Evolutionary conservation across 2,888 invertebrate species (phyloP), one percentile per base, ranked within the genome.

Genomic region (Acronicta aceris): DNA sequence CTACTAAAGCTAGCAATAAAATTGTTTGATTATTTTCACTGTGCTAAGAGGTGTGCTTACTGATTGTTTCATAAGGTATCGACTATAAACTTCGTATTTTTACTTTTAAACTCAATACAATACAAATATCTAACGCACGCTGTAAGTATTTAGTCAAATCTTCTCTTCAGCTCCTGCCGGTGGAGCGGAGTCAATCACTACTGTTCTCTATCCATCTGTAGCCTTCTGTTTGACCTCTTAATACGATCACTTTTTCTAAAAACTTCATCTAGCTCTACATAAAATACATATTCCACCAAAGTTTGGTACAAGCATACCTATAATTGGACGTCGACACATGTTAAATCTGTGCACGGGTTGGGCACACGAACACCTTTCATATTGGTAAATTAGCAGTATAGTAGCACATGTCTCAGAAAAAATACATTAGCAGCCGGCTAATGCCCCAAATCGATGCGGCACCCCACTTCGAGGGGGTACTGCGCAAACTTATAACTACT

Each of bases 401-500:
- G 82, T 88, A 91, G 90, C 94, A 92, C 90, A 93, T 93, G 93
- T 87, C 88, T 81, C 72, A 85, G 86, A 92, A 93, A 94, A 93
- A 94, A 92, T 70, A 82, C 88, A 90, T 91, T 89, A 89, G 87
- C 94, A 94, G 91, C 94, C 90, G 93, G 90, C 91, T 84, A 87
- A 83, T 85, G 88, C 74, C 71, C 81, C 83, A 82, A 81, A 85
- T 85, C 86, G 84, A 83, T 75, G 52, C 65, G 78, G 47, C 71
- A 61, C 69, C 68, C 76, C 73, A 74, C 59, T 36, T 25, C 9
- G 59, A 10, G 43, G 41, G 12, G 7, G 43, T 30, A 59, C 65
- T 53, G 16, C 17, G 41, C 13, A 36, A 25, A 58, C 43, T 50
- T 56, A 38, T n/a, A 12, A 66, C 41, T 50, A 33, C 27, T 30